Percentiles rank a stretch among this genome's conserved stretches.
These are phyloP conservation scores for Spisula subtruncata DNA, from an alignment of 2,888 invertebrate genomes.

Conservation along the genomic window DNA sequence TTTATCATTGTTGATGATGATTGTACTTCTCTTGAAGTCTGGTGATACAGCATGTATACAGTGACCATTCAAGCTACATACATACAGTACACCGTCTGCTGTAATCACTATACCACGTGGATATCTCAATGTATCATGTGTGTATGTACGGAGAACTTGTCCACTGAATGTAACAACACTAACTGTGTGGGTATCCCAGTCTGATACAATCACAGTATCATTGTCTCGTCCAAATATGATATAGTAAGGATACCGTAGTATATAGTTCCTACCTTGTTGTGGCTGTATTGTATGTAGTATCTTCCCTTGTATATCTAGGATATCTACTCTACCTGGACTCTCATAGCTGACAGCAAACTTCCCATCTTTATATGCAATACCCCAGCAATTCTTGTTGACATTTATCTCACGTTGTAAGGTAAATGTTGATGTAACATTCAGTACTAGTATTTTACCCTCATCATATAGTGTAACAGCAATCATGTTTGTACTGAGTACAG, in stretches of 20 bases:
- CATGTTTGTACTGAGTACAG: not conserved
- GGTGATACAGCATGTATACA: slow-evolving; percentile 4
- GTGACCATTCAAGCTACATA: not conserved
- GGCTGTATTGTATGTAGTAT: not conserved
- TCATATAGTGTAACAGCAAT: not conserved
- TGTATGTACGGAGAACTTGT: not conserved
- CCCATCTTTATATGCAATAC: not conserved
- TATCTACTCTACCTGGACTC: not conserved
- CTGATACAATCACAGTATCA: not conserved
- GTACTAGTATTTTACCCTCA: not conserved
- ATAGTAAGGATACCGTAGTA: not conserved
- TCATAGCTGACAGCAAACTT: not conserved
- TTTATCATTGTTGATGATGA: not conserved
- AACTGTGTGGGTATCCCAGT: not conserved
- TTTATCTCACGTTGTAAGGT: not conserved
- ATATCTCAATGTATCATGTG: not conserved
- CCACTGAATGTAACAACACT: slow-evolving; percentile 7
- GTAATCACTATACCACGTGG: not conserved
- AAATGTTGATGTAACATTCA: not conserved
- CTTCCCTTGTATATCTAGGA: not conserved
- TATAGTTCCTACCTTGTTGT: too few relatives aligned
- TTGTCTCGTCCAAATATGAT: not conserved
- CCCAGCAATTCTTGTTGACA: not conserved
- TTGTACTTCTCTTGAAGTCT: slow-evolving; percentile 18
- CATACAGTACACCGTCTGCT: not conserved